Percentiles rank a stretch among this genome's conserved stretches.
These are phyloP conservation scores for Pogonocichla stellata DNA, from an alignment of 2,113 vertebrate genomes.

Conservation along the genomic window DNA sequence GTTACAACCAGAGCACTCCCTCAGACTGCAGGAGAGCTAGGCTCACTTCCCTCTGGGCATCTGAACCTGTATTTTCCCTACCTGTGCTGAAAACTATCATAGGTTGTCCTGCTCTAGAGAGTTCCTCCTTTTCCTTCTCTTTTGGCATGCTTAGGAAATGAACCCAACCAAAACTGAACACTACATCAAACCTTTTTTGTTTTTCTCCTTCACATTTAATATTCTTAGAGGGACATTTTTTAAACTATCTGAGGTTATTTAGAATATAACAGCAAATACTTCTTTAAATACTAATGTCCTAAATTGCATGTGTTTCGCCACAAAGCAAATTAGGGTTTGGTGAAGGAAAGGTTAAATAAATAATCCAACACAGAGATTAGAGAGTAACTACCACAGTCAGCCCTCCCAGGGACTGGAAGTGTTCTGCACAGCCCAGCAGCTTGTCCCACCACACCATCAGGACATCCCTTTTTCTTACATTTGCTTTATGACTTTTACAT, in stretches of 20 bases:
- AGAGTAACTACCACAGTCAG: not conserved
- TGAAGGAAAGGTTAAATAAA: not conserved
- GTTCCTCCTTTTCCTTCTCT: not conserved
- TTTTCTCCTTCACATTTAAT: not conserved
- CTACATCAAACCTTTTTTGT: not conserved
- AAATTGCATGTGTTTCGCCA: not conserved
- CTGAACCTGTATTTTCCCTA: not conserved
- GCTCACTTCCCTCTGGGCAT: not conserved
- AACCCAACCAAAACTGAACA: not conserved
- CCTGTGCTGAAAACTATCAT: not conserved
- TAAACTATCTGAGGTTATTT: not conserved
- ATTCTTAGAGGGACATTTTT: not conserved
- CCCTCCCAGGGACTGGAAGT: not conserved
- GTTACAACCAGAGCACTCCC: not conserved
- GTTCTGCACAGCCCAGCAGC: not conserved
- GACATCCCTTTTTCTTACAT: not conserved
- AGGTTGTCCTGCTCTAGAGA: not conserved
- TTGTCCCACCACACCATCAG: not conserved
- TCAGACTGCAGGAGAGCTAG: not conserved
- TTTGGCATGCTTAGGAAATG: not conserved
- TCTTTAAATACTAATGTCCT: not conserved
- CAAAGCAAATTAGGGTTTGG: not conserved
- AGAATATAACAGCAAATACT: not conserved
- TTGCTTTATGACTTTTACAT: not conserved
- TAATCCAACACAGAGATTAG: not conserved